Conservation (phyloP, 2,797 vertebrate species). For the Dicrostonyx torquatus region DNA sequence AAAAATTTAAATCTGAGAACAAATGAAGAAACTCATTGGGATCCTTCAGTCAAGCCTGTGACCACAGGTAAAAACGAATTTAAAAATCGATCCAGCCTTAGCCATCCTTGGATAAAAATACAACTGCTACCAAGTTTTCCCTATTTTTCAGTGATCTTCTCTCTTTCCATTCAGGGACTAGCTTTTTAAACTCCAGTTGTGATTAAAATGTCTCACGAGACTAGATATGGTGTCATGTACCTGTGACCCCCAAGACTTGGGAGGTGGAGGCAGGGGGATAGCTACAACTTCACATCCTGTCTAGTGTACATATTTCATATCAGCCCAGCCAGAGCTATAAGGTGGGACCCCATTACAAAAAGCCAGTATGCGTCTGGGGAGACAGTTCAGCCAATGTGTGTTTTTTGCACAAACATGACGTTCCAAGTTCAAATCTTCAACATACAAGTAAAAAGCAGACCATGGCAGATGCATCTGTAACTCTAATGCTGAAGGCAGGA, state of each 20-base stretch:
- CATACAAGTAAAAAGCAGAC: not conserved
- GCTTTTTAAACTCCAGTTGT: not conserved
- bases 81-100: not conserved
- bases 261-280: not conserved
- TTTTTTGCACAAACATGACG: not conserved
- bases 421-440: not conserved
- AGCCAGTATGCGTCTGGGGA: not conserved
- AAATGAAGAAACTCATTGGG: not conserved
- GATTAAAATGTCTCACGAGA: not conserved
- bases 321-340: not conserved
- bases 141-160: not conserved
- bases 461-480: not conserved
- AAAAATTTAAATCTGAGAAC: not conserved
- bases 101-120: not conserved
- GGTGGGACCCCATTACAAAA: not conserved
- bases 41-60: not conserved
- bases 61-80: conserved; percentile 5
- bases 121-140: not conserved
- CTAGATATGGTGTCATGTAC: not conserved
- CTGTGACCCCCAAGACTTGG: not conserved
- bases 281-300: not conserved
- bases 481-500: not conserved
- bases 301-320: not conserved
- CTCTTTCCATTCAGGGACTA: not conserved
- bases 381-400: too few relatives aligned